phyloP scores from a whole-genome alignment of 2,888 invertebrate species.

The Peribatodes rhomboidaria region DNA sequence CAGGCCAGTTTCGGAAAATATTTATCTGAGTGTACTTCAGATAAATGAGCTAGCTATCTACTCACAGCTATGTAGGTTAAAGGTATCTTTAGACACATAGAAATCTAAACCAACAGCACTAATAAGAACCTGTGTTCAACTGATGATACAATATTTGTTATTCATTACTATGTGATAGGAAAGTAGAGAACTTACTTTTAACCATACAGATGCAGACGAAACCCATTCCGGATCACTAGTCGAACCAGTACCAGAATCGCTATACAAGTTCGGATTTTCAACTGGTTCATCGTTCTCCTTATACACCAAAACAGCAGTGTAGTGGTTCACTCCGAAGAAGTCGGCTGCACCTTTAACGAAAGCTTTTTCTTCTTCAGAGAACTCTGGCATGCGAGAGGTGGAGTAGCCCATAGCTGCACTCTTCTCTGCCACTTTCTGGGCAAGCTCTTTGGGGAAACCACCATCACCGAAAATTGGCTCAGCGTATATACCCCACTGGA shows the following conservation, averaged over 20 bases:
- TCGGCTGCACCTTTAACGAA: conserved; percentile 67
- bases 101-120: no score
- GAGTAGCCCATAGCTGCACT: conserved; percentile 74
- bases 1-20: no score
- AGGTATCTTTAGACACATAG: no score
- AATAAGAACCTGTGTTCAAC: no score
- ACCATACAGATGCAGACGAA: conserved; percentile 61
- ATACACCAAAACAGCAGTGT: conserved; percentile 76
- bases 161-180: no score
- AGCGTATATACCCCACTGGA: conserved; percentile 77
- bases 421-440: conserved; percentile 73
- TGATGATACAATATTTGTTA: no score
- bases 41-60: no score
- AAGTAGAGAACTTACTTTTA: conserved; percentile 55
- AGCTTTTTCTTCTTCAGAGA: conserved; percentile 70
- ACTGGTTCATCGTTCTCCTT: conserved; percentile 44
- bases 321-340: conserved; percentile 89
- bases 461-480: conserved; percentile 82
- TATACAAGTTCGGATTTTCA: conserved; percentile 45
- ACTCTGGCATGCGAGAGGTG: conserved; percentile 76
- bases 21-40: no score
- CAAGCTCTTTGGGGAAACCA: conserved; percentile 83
- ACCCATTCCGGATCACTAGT: conserved; percentile 59
- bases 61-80: no score
- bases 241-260: conserved; percentile 57